Evolutionary conservation across 2,113 vertebrate species (phyloP).

Genomic region (Dipodomys spectabilis): DNA sequence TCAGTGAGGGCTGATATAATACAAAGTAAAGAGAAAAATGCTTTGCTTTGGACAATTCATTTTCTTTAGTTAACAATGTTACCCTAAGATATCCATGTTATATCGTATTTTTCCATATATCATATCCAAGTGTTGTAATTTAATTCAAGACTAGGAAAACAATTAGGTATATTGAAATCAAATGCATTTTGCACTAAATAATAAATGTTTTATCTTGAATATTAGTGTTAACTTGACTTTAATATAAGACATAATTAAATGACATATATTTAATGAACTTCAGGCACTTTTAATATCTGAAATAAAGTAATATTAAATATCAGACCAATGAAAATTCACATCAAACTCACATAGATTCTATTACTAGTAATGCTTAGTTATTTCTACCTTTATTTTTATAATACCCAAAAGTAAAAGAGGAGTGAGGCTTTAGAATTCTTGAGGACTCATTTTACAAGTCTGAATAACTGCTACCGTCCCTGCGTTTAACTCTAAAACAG

Average conservation of each 20-base stretch:
- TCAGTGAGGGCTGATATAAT: not conserved
- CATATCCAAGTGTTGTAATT: not conserved
- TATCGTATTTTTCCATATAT: conserved; percentile 15
- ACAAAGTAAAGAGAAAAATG: not conserved
- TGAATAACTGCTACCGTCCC: not conserved
- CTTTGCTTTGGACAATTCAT: not conserved
- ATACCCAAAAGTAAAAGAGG: conserved; percentile 7
- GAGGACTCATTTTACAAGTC: not conserved
- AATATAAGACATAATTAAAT: not conserved
- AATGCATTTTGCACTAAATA: conserved; percentile 2
- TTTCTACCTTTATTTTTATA: conserved; percentile 37
- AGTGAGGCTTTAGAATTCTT: conserved; percentile 14
- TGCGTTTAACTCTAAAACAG: not conserved
- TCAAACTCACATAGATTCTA: not conserved
- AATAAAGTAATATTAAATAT: not conserved
- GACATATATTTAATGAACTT: not conserved
- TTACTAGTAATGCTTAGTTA: not conserved
- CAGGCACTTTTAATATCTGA: too few relatives aligned
- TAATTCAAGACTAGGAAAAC: not conserved
- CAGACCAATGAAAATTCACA: conserved; percentile 13
- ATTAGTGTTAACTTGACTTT: conserved; percentile 40
- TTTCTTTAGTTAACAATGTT: not conserved
- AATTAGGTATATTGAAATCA: not conserved
- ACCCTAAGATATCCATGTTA: not conserved
- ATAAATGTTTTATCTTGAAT: conserved; percentile 12